These are phyloP conservation scores for Polyommatus icarus DNA, from an alignment of 2,888 invertebrate genomes.

Conservation along the genomic window DNA sequence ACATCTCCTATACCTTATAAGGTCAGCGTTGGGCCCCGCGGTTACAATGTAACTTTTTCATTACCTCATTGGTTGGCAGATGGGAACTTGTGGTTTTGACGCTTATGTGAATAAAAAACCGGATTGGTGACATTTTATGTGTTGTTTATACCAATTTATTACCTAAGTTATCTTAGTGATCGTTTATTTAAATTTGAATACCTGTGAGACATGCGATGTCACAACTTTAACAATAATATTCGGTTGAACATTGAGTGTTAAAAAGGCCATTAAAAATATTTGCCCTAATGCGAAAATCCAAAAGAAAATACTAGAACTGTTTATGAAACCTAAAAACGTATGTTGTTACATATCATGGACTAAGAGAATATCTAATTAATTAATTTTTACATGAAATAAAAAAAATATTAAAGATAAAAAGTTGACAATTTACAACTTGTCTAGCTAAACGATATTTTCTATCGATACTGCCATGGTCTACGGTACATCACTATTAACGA, in stretches of 20 bases:
- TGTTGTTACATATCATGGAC: neutral
- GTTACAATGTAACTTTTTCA: conserved; percentile 56
- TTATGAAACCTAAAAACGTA: neutral
- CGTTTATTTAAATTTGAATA: conserved; percentile 12
- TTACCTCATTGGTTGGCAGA: conserved; percentile 61
- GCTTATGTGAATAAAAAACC: conserved; percentile 30
- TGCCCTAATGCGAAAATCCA: neutral
- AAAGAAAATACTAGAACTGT: neutral
- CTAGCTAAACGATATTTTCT: neutral
- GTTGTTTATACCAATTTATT: conserved; percentile 29
- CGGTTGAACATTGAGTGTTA: neutral
- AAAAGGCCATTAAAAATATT: neutral
- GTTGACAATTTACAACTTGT: neutral
- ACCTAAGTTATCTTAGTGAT: conserved; percentile 25
- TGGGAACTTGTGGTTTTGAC: conserved; percentile 42
- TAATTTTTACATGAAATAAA: neutral
- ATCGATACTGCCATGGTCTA: neutral
- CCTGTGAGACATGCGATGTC: neutral
- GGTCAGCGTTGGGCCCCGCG: conserved; percentile 56
- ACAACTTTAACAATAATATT: neutral
- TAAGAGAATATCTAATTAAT: too few species aligned
- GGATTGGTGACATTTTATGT: conserved; percentile 32
- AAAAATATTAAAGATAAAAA: neutral
- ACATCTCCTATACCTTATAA: conserved; percentile 70
- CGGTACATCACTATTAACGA: conserved; percentile 30